Base-by-base conservation (phyloP, 2,888 invertebrate genomes). In the Torymus texanus region DNA sequence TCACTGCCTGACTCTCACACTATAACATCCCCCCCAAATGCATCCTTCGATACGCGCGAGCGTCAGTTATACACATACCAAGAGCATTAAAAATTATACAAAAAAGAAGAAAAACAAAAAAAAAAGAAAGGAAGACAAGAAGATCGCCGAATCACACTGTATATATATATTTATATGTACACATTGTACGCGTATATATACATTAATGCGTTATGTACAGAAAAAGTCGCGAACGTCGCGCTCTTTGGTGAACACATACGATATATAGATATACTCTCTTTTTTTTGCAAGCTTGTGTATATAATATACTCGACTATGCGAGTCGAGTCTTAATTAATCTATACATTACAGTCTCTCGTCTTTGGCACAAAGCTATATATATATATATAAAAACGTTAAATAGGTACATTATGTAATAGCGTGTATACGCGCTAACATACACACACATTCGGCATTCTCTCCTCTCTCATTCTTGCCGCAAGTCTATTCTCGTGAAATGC, bases 241-340 rank as follows among this genome's bases (percentile, higher is more conserved):
- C 83, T 88, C 88, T 88, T 88, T 88, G 88, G 88, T 88, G 86
- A 85, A 85, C 83, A 75, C 84, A 83, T 84, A 72, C 81, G 82
- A 76, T 80, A 2, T 71, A 41, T 41, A 41, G 5, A 41, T 5
- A 41, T 41, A 29, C 41, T 41, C 41, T 41, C 8, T 41, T 41
- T 41, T 41, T 41, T 5, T 41, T 41, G 41, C 41, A 41, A 41
- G 41, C 41, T 5, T 8, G 41, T 8, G 41, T 41, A 41, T 41
- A 41, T 41, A 41, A 41, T 41, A 41, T 41, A 8, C 41, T 41
- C 41, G 1, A 41, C 41, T 41, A 8, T 41, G 41, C 41, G 8
- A 41, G 41, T 41, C 41, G 41, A 41, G 41, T 8, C 51, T 76
- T 75, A 63, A 65, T 41, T 67, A 41, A 16, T 24, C 58, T 67